These are phyloP conservation scores for Embidobia sp. DNA, from an alignment of 2,888 invertebrate species.

Conservation along the genomic window DNA sequence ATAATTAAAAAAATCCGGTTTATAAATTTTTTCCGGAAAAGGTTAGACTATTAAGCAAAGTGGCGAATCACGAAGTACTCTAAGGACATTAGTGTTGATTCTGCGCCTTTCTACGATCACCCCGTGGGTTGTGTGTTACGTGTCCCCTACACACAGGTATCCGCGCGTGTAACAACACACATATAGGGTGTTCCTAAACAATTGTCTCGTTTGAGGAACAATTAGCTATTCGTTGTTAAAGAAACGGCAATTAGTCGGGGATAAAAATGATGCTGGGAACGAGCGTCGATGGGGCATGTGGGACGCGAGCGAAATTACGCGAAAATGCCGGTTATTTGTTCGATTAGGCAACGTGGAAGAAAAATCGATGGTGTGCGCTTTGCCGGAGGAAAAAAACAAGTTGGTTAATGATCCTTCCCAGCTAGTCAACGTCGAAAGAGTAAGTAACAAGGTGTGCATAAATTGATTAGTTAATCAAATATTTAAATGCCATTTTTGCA, in stretches of 20 bases:
- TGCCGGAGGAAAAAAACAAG: background rate
- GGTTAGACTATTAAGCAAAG: conserved; percentile 8
- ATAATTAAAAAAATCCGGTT: no score
- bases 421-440: background rate
- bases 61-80: conserved; percentile 6
- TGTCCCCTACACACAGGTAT: no score
- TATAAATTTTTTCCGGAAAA: no score
- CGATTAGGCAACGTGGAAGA: conserved; percentile 21
- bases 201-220: conserved; percentile 40
- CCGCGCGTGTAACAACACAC: conserved; percentile 6
- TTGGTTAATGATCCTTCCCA: background rate
- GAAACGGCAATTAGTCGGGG: conserved; percentile 26
- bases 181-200: conserved; percentile 44
- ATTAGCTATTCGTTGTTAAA: conserved; percentile 46
- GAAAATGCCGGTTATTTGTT: conserved; percentile 29
- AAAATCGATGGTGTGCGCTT: background rate
- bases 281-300: conserved; percentile 32
- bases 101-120: background rate
- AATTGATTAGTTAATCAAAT: no score
- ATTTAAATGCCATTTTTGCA: no score
- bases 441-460: no score
- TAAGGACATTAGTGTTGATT: conserved; percentile 9
- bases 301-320: conserved; percentile 34
- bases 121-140: no score
- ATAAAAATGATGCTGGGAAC: conserved; percentile 30